Percentiles rank a stretch among this genome's conserved stretches.
phyloP scores from a whole-genome alignment of 2,797 vertebrate genomes.

The Carcharodon carcharias region DNA sequence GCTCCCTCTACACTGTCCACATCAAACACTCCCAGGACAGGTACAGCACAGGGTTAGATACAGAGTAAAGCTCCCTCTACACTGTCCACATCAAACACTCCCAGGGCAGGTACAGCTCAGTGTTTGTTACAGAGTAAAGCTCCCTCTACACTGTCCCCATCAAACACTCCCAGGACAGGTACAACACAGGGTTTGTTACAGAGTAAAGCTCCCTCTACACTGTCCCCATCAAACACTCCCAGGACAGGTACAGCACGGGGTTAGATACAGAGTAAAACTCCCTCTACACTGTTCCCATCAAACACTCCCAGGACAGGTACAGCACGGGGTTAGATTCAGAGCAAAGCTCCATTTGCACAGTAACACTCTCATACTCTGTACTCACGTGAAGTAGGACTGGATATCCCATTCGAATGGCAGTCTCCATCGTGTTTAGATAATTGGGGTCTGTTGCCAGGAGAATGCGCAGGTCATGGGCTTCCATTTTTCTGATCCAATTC shows the following conservation, averaged over 20 bases:
- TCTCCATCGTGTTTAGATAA: slow-evolving; percentile 47
- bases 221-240: not conserved
- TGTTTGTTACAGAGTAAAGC: too few relatives aligned
- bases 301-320: not conserved
- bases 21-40: too few relatives aligned
- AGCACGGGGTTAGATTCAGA: not conserved
- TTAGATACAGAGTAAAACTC: not conserved
- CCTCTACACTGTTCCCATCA: not conserved
- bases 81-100: too few relatives aligned
- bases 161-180: too few relatives aligned
- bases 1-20: too few relatives aligned
- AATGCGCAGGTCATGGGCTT: slow-evolving; percentile 46
- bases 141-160: too few relatives aligned
- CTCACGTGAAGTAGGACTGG: slow-evolving; percentile 52
- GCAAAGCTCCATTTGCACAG: not conserved
- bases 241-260: not conserved
- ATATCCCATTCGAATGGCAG: slow-evolving; percentile 48
- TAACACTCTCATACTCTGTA: not conserved
- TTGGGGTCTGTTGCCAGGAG: slow-evolving; percentile 43
- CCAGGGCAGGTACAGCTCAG: not conserved
- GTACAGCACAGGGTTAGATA: too few relatives aligned
- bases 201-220: not conserved
- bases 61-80: too few relatives aligned
- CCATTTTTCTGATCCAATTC: slow-evolving; percentile 52
- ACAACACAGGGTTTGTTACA: not conserved